A percentile compares a stretch with the other conserved stretches of the same genome.
Conservation (phyloP, 1,140 invertebrate genomes). For the Zaprionus africanus region DNA sequence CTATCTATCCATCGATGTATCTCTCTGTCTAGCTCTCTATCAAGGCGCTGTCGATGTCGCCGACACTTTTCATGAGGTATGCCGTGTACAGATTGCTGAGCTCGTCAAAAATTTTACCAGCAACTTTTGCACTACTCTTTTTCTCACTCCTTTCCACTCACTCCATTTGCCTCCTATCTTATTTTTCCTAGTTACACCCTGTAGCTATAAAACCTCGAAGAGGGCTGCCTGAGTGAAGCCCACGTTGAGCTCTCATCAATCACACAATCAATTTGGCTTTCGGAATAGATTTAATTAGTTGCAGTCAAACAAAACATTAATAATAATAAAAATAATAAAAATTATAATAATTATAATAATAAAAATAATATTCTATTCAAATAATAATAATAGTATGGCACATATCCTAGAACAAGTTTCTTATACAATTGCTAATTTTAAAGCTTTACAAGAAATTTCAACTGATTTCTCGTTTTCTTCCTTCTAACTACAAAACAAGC, state of each 20-base stretch:
- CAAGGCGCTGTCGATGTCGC: background rate
- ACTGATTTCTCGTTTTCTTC: no score
- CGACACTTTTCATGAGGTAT: conserved; percentile 35
- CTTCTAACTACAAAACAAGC: no score
- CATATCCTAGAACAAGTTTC: no score
- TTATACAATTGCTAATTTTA: no score
- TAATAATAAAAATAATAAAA: no score
- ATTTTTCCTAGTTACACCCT: background rate
- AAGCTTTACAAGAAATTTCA: no score
- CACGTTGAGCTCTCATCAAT: background rate
- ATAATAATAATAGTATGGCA: no score
- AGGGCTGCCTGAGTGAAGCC: background rate
- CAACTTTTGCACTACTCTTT: conserved; percentile 32
- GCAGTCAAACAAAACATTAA: background rate
- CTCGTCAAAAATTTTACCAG: conserved; percentile 60
- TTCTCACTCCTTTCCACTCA: background rate
- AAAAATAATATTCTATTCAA: no score
- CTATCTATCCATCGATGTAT: background rate
- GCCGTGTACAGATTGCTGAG: conserved; percentile 58
- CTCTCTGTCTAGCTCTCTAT: background rate
- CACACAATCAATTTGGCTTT: background rate
- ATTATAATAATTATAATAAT: no score
- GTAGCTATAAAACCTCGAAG: background rate
- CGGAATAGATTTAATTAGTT: background rate
- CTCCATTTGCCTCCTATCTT: background rate